These are phyloP conservation scores for Pituophis catenifer DNA, from an alignment of 2,113 vertebrate genomes.

Conservation along the genomic window DNA sequence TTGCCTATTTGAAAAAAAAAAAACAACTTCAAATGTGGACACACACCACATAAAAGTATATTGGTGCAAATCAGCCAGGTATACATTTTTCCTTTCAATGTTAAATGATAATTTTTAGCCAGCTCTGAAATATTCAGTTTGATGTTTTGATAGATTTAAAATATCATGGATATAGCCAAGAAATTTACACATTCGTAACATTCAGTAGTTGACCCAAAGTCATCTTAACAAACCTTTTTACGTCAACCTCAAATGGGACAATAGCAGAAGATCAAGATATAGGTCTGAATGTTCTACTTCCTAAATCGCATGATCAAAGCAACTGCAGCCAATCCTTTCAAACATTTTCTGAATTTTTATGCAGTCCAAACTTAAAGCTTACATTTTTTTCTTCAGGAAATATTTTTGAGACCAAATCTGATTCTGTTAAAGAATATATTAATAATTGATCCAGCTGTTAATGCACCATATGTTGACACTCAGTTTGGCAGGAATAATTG, in stretches of 20 bases:
- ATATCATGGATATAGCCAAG: neutral
- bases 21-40: neutral
- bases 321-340: neutral
- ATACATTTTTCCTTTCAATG: neutral
- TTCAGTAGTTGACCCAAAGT: neutral
- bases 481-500: neutral
- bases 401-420: neutral
- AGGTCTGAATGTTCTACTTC: neutral
- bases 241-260: neutral
- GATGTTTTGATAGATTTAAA: neutral
- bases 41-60: neutral
- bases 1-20: neutral
- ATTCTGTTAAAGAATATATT: neutral
- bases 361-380: neutral
- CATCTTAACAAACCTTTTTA: neutral
- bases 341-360: neutral
- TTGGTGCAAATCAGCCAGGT: neutral
- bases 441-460: neutral
- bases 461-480: neutral
- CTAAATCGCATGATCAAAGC: neutral
- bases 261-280: neutral
- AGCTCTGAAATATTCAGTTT: neutral
- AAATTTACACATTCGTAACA: neutral
- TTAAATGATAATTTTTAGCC: neutral
- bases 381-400: neutral